A percentile compares a stretch with the other conserved stretches of the same genome.
phyloP scores from a whole-genome alignment of 2,113 vertebrate species.

The Psittacula cyanocephala region DNA sequence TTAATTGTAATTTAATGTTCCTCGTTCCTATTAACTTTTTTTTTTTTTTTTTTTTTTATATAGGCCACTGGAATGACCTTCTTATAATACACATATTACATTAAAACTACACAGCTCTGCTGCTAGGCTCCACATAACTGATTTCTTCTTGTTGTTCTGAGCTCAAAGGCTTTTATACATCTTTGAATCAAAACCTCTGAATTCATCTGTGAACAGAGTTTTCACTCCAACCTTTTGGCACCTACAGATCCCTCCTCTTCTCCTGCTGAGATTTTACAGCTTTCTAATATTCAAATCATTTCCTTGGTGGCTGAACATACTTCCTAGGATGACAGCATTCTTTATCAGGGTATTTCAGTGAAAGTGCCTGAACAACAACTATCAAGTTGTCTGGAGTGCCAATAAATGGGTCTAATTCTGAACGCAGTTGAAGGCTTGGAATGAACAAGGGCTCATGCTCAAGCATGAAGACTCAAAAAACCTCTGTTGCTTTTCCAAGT shows the following conservation, averaged over 20 bases:
- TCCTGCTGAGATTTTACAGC: not conserved
- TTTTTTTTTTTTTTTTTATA: not conserved
- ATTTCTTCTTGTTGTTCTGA: not conserved
- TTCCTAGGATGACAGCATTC: not conserved
- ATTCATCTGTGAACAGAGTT: not conserved
- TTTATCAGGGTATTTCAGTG: not conserved
- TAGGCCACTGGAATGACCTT: not conserved
- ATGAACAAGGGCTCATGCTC: not conserved
- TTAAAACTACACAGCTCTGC: conserved; percentile 8
- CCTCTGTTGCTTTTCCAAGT: not conserved
- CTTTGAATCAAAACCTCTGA: not conserved
- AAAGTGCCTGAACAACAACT: not conserved
- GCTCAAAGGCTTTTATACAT: not conserved
- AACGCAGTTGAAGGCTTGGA: not conserved
- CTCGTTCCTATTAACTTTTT: too few species aligned
- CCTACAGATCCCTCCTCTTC: not conserved
- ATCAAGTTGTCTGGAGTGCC: not conserved
- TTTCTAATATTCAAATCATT: not conserved
- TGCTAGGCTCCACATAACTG: not conserved
- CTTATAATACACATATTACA: not conserved
- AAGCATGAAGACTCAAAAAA: not conserved
- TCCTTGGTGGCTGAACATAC: not conserved
- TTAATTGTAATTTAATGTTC: too few species aligned
- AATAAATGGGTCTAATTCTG: not conserved
- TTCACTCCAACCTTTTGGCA: not conserved